phyloP scores from a whole-genome alignment of 2,888 invertebrate species.

The Ptilodon capucinus region DNA sequence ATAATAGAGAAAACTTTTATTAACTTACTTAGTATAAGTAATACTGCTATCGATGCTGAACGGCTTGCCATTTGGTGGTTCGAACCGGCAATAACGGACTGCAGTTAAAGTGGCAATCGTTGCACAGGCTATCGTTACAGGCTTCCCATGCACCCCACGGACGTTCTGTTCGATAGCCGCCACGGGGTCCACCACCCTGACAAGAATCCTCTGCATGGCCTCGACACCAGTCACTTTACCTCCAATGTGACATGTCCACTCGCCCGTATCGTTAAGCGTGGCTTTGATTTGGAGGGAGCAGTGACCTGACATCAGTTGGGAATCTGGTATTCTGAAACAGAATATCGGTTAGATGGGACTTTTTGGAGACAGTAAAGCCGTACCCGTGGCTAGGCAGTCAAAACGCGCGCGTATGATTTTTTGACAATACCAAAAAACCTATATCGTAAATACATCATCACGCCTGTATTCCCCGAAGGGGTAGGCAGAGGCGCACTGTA shows the following conservation, averaged over 20 bases:
- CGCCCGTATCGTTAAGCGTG: constrained; percentile 55
- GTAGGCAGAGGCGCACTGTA: too few relatives aligned
- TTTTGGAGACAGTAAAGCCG: too few relatives aligned
- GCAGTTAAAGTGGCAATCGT: constrained; percentile 59
- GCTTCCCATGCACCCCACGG: constrained; percentile 50
- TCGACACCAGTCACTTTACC: constrained; percentile 52
- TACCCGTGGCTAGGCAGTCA: too few relatives aligned
- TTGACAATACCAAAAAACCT: too few relatives aligned
- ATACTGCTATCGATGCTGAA: constrained; percentile 70
- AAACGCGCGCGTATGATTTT: too few relatives aligned
- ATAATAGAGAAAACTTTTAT: background rate
- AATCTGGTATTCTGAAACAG: constrained; percentile 63
- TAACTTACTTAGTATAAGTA: constrained; percentile 57
- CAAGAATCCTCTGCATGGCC: constrained; percentile 51
- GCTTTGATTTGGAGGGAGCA: constrained; percentile 61
- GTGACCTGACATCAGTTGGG: constrained; percentile 56
- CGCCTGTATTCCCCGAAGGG: too few relatives aligned
- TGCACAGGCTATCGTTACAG: constrained; percentile 63
- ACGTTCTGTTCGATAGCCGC: constrained; percentile 60
- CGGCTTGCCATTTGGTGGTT: constrained; percentile 66
- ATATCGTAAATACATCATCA: too few relatives aligned
- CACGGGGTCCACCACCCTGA: constrained; percentile 59
- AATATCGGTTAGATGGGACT: too few relatives aligned
- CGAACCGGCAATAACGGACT: constrained; percentile 75
- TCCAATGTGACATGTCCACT: constrained; percentile 78